Evolutionary conservation across 2,113 vertebrate genomes (phyloP), one percentile per base, ranked within the genome.

Genomic region (Corythoichthys intestinalis): DNA sequence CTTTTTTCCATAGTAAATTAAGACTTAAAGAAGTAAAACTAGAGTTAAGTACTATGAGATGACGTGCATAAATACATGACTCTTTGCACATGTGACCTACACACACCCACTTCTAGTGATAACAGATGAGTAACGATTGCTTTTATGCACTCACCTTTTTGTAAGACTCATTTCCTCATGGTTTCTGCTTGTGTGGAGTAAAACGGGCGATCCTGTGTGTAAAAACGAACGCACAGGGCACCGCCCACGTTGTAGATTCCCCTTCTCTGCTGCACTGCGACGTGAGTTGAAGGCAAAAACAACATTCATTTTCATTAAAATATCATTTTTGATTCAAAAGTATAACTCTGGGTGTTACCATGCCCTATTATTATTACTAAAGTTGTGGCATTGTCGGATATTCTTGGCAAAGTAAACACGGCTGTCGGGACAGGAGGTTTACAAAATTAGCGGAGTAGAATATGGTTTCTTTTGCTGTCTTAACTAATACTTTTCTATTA

Each of bases 191-290:
- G 2, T 6, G 56, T 37, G 56, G 12, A 14, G 47, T 47, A 10
- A 50, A 65, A 50, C 65, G 70, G 70, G 12, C 34, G 67, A 20
- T 9, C 52, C 68, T 1, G 5, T 54, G 15, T 46, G 0, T 0
- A 0, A 3, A 74, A 67, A 41, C 71, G 39, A 77, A 50, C 65
- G 60, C 62, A 28, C 69, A 0, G 1, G 69, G 13, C 72, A 35
- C 65, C 79, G 79, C 83, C 83, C 79, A 73, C 61, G 6, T 1
- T 5, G 20, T 28, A 6, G 6, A 20, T 8, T 38, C 39, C 15
- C 10, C 35, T 17, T n/a, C 13, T 15, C 14, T 53, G 15, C 65
- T 28, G 15, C 49, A 53, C 37, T 66, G 37, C 50, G 50, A 41
- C 61, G 61, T 47, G 41, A 63, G 61, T 63, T 47, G 14, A 35